phyloP scores from a whole-genome alignment of 2,113 vertebrate species.

The Rhinichthys klamathensis region DNA sequence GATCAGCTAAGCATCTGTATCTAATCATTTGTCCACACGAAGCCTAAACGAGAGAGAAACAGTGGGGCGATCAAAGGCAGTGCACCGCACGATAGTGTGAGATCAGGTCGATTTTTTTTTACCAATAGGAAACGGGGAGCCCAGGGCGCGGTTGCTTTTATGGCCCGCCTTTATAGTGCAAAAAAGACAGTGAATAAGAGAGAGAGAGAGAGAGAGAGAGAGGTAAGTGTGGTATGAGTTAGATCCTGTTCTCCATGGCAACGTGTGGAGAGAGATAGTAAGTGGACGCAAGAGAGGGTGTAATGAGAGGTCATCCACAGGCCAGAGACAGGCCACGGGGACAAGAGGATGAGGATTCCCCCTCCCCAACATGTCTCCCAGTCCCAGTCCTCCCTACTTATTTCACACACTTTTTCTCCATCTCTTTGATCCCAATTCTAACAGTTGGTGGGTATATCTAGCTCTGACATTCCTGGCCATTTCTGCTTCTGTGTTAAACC shows the following conservation, averaged over 20 bases:
- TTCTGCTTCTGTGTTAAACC: not conserved
- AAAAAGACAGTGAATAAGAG: conserved; percentile 29
- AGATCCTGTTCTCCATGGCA: conserved; percentile 53
- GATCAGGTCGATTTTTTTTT: conserved; percentile 39
- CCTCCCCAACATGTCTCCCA: not conserved
- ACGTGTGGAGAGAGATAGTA: conserved; percentile 46
- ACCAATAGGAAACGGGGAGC: conserved; percentile 40
- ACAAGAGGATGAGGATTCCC: conserved; percentile 35
- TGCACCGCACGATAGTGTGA: not conserved
- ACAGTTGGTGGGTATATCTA: not conserved
- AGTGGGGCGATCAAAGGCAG: conserved; percentile 38
- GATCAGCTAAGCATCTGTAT: conserved; percentile 37
- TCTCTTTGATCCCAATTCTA: conserved; percentile 51
- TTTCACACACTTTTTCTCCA: conserved; percentile 57
- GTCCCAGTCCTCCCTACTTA: not conserved
- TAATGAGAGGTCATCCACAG: conserved; percentile 59
- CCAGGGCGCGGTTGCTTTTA: conserved; percentile 51
- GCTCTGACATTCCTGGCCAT: not conserved
- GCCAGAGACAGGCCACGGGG: conserved; percentile 46
- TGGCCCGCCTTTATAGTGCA: conserved; percentile 18
- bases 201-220: conserved; percentile 2
- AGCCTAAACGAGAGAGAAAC: conserved; percentile 16
- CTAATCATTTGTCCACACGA: conserved; percentile 41
- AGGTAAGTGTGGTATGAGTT: conserved; percentile 7
- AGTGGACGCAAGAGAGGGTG: conserved; percentile 50